Percentiles rank a stretch among this genome's conserved stretches.
phyloP scores from a whole-genome alignment of 2,888 invertebrate species.

The Listrodromus nycthemerus region DNA sequence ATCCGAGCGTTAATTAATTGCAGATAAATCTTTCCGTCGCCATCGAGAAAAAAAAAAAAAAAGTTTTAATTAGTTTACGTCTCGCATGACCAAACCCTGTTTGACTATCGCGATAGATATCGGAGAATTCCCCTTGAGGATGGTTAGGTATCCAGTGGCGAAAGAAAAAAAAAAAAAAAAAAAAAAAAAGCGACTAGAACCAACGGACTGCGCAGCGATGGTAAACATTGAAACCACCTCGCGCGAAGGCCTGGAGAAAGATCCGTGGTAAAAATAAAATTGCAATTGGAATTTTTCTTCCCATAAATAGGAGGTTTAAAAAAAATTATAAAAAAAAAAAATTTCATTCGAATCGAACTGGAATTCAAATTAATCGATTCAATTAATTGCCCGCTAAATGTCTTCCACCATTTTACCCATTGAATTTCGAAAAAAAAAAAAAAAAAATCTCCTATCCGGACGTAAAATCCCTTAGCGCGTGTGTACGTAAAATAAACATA shows the following conservation, averaged over 20 bases:
- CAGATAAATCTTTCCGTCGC: neutral
- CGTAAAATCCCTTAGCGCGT: neutral
- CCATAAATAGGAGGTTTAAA: too few species aligned
- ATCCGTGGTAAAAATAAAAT: slow-evolving; percentile 10
- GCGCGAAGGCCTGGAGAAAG: slow-evolving; percentile 14
- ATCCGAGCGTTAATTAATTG: neutral
- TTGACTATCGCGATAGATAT: slow-evolving; percentile 22
- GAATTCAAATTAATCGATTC: too few species aligned
- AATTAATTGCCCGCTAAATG: too few species aligned
- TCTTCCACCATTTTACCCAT: neutral
- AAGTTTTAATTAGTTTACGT: neutral
- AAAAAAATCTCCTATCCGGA: slow-evolving; percentile 1
- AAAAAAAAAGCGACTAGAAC: too few species aligned
- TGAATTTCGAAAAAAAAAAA: neutral
- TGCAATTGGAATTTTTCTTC: slow-evolving; percentile 16
- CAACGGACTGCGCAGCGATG: slow-evolving; percentile 21
- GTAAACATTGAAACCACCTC: slow-evolving; percentile 41
- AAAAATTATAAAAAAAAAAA: too few species aligned
- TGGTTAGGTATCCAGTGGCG: slow-evolving; percentile 38
- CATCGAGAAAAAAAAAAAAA: neutral
- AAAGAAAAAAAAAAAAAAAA: slow-evolving; percentile 41
- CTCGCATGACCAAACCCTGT: slow-evolving; percentile 14
- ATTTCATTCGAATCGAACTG: too few species aligned
- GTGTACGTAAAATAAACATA: neutral
- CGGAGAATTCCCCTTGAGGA: slow-evolving; percentile 15